Conservation (phyloP, 1,140 invertebrate species). For the Spodoptera frugiperda region DNA sequence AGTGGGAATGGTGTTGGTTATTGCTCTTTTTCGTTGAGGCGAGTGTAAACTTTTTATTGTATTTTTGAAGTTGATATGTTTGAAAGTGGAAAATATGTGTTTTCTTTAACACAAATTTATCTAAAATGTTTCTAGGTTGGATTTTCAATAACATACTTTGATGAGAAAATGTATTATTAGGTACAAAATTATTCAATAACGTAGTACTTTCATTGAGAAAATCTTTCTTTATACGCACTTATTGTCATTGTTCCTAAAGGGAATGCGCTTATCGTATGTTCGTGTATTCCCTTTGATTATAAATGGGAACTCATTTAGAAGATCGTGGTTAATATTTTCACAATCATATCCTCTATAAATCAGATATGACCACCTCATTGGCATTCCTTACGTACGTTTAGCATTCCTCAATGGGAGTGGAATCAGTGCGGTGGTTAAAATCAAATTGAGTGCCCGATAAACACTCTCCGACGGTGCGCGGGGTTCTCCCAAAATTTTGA, state of each 20-base stretch:
- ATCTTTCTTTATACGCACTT: no score
- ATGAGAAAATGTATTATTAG: no score
- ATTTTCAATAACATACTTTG: no score
- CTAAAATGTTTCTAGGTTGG: no score
- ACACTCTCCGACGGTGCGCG: slow-evolving; percentile 65
- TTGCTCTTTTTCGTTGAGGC: neutral
- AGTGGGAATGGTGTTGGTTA: slow-evolving; percentile 15
- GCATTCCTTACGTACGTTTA: slow-evolving; percentile 66
- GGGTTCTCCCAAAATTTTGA: slow-evolving; percentile 77
- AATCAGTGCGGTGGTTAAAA: slow-evolving; percentile 76
- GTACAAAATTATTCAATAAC: no score
- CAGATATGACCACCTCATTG: slow-evolving; percentile 55
- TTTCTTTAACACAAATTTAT: no score
- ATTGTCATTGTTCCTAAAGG: no score
- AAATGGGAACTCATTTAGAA: slow-evolving; percentile 8
- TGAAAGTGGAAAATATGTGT: no score
- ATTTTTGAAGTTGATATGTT: neutral
- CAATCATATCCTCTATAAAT: slow-evolving; percentile 55
- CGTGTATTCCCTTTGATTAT: slow-evolving; percentile 1
- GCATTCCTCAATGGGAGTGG: slow-evolving; percentile 68
- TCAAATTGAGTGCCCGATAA: slow-evolving; percentile 85
- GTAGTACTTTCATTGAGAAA: no score
- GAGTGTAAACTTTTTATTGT: neutral
- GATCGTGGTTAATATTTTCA: slow-evolving; percentile 18
- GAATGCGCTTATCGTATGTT: no score